These are phyloP conservation scores for Scolopax rusticola DNA, from an alignment of 2,797 vertebrate species.

Conservation along the genomic window DNA sequence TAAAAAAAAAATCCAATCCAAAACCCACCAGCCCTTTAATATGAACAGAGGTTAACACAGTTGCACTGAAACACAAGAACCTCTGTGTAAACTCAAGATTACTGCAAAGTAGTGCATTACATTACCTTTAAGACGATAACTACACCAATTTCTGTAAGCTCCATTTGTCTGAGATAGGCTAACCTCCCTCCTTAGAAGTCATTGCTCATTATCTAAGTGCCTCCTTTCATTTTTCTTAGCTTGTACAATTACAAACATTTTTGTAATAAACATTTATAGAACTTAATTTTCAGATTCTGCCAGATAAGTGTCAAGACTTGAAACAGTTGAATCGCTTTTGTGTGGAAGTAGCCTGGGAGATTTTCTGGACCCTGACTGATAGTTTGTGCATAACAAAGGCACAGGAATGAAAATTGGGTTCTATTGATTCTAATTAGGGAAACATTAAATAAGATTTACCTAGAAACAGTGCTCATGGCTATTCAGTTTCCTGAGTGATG, in stretches of 20 bases:
- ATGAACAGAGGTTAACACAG: neutral
- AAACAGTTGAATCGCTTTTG: constrained; percentile 11
- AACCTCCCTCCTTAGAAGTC: constrained; percentile 65
- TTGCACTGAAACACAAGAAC: constrained; percentile 8
- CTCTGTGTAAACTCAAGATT: constrained; percentile 64
- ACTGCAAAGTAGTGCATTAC: constrained; percentile 44
- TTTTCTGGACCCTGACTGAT: constrained; percentile 84
- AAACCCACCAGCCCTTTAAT: neutral
- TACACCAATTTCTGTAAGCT: constrained; percentile 64
- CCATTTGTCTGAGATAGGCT: constrained; percentile 66
- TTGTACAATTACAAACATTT: constrained; percentile 71
- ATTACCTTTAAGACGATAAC: constrained; percentile 69
- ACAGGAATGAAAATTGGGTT: constrained; percentile 91
- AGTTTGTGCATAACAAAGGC: constrained; percentile 86
- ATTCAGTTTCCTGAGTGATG: constrained; percentile 75
- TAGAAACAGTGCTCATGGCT: constrained; percentile 86
- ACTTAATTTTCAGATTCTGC: constrained; percentile 75
- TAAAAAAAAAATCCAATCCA: neutral
- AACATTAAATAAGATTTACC: constrained; percentile 98
- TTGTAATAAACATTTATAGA: constrained; percentile 76
- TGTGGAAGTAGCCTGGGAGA: constrained; percentile 67
- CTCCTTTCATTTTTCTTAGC: constrained; percentile 65
- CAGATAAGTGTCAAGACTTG: constrained; percentile 55
- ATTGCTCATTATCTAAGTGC: constrained; percentile 70
- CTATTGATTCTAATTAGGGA: constrained; percentile 99